A percentile compares a stretch with the other conserved stretches of the same genome.
phyloP scores from a whole-genome alignment of 2,888 invertebrate species.

The Agrochola lychnidis region DNA sequence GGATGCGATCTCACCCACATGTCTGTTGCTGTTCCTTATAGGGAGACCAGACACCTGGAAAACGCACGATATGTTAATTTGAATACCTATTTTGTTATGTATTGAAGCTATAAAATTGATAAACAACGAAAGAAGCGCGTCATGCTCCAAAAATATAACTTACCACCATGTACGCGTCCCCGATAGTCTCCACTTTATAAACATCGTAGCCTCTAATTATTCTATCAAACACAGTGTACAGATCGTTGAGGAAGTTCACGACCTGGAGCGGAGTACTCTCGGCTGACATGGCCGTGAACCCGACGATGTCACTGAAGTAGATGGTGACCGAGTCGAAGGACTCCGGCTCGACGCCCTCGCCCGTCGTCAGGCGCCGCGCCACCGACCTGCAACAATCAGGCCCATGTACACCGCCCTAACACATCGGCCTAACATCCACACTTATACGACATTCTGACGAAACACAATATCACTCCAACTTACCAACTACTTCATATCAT shows the following conservation, averaged over 20 bases:
- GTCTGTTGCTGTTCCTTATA: conserved; percentile 95
- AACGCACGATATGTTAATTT: not conserved
- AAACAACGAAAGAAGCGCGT: too few relatives aligned
- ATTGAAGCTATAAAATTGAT: not conserved
- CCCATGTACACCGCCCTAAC: conserved; percentile 27
- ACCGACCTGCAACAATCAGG: conserved; percentile 93
- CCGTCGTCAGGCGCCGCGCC: conserved; percentile 96
- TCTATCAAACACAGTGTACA: conserved; percentile 99
- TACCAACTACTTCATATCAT: conserved; percentile 53
- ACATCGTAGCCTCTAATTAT: conserved; percentile 99
- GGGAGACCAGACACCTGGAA: conserved; percentile 96
- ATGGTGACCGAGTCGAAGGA: conserved; percentile 98
- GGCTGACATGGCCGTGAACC: conserved; percentile 98
- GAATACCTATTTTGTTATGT: not conserved
- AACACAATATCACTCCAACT: conserved; percentile 44
- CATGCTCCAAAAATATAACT: conserved; percentile 67
- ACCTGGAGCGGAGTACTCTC: conserved; percentile 98
- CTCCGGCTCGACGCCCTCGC: conserved; percentile 97
- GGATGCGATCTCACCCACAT: conserved; percentile 98
- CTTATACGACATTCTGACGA: conserved; percentile 17
- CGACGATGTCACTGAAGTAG: conserved; percentile 99
- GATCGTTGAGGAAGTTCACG: conserved; percentile 98
- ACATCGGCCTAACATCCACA: not conserved
- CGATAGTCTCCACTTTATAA: conserved; percentile 99
- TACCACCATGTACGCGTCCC: conserved; percentile 94